Base-by-base conservation (phyloP, 2,888 invertebrate genomes). In the Folsomia manolachei region DNA sequence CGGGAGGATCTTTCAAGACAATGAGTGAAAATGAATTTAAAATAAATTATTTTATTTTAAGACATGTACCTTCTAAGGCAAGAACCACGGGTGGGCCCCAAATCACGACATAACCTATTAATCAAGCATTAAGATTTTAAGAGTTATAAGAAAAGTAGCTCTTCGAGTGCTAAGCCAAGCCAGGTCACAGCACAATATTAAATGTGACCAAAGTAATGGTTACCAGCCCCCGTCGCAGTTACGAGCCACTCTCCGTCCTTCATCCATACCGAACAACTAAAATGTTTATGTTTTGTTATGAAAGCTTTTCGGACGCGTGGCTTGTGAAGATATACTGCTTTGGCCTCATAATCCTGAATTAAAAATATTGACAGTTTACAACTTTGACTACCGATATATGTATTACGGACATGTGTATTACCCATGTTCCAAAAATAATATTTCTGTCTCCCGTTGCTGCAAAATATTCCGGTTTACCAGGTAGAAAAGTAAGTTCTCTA, bases 401-500 rank as follows among this genome's bases (percentile, higher is more conserved):
- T n/a, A n/a, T n/a, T n/a, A n/a, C n/a, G n/a, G n/a, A n/a, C n/a
- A n/a, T n/a, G n/a, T n/a, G n/a, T n/a, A n/a, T n/a, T 68, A 78
- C 78, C 78, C 79, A 80, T 53, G 79, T 77, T 27, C 75, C 75
- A 69, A 78, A 79, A 1, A 78, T 70, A 26, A 80, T 69, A 23
- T 71, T 60, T 1, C 68, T 71, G 23, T 76, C 71, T 9, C 80
- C 79, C n/a, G 76, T 78, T 2, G 78, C 78, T 0, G 75, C 72
- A 69, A 80, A 80, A 66, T 75, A 79, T 21, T 78, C 73, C 14
- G 72, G 64, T 14, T 62, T 63, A 14, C 27, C 39, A 4, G 66
- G 71, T 39, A 69, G 65, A 74, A 80, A 79, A 9, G 69, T 24
- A 2, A 80, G 72, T 24, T 75, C 69, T 19, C 75, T 19, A 7